These are phyloP conservation scores for Bubo bubo DNA, from an alignment of 2,113 vertebrate species.

Conservation along the genomic window DNA sequence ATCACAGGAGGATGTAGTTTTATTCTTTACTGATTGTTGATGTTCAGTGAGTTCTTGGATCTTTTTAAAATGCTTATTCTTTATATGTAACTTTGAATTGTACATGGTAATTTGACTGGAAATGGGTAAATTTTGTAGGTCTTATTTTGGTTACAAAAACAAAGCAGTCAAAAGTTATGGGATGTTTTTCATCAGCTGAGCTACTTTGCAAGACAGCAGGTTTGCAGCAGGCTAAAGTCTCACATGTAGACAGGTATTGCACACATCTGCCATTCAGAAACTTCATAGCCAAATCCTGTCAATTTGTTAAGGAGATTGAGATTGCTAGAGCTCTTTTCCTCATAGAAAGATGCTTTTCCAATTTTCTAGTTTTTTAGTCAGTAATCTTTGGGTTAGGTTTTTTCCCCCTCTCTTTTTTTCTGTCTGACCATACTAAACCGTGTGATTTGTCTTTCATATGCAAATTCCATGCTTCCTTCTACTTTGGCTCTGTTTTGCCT, in stretches of 20 bases:
- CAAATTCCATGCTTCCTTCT: neutral
- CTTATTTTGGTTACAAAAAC: neutral
- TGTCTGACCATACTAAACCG: neutral
- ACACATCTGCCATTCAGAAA: neutral
- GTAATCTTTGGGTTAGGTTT: rapidly evolving
- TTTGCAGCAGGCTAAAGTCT: neutral
- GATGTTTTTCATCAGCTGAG: neutral
- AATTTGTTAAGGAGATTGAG: neutral
- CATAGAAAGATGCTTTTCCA: neutral
- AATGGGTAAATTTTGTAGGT: neutral
- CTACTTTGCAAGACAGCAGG: neutral
- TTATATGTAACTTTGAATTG: neutral
- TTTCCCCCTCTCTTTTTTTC: rapidly evolving
- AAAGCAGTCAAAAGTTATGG: neutral
- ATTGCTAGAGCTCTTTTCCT: neutral
- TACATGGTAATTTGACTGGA: neutral
- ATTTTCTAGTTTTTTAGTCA: neutral
- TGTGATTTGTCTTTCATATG: neutral
- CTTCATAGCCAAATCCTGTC: neutral
- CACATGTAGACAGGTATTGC: neutral
- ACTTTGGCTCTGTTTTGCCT: neutral
- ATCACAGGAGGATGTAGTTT: no score
- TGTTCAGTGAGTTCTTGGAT: neutral
- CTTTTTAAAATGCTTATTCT: neutral
- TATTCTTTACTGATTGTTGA: neutral